Base-by-base conservation (phyloP, 2,888 invertebrate genomes). In the Lissocephala sabroskyi region DNA sequence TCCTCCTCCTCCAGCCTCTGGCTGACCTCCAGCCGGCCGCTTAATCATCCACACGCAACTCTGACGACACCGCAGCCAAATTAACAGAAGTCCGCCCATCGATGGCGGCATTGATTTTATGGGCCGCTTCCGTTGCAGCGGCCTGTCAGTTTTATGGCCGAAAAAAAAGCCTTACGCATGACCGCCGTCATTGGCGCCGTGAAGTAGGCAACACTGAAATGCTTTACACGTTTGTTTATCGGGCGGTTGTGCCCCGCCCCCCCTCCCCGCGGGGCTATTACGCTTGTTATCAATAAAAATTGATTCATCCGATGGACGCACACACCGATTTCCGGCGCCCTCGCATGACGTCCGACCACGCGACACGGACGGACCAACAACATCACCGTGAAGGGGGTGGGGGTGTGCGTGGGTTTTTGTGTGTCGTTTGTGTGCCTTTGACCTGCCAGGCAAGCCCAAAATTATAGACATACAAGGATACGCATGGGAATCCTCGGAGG, bases 91-190 rank as follows among this genome's bases (percentile, higher is more conserved):
- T 23, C 4, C 13, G n/a, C 29, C 44, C 59, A 54, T 45, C 54
- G 46, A 29, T 45, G 42, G 40, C 44, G 47, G 45, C 56, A 59
- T 62, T 56, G 64, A 64, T 63, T 62, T 71, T 62, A 60, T 55
- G 50, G 57, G 49, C 53, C 46, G 53, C 59, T 64, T 65, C 53
- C 62, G 53, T 45, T 42, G 46, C 46, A 43, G 42, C 52, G 11
- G 9, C 11, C 43, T 26, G 11, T 14, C 3, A 2, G n/a, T n/a
- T n/a, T n/a, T n/a, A n/a, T n/a, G n/a, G n/a, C 23, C 23, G 7
- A 23, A n/a, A n/a, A n/a, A n/a, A n/a, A n/a, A n/a, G n/a, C n/a
- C 23, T 23, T 23, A 23, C 23, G 23, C 23, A 23, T 23, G 23
- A 23, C 23, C 23, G 7, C 58, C 58, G 54, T 59, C 53, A 59